Evolutionary conservation across 1,140 invertebrate species (phyloP), one percentile per base, ranked within the genome.

Genomic region (Copidosoma floridanum): DNA sequence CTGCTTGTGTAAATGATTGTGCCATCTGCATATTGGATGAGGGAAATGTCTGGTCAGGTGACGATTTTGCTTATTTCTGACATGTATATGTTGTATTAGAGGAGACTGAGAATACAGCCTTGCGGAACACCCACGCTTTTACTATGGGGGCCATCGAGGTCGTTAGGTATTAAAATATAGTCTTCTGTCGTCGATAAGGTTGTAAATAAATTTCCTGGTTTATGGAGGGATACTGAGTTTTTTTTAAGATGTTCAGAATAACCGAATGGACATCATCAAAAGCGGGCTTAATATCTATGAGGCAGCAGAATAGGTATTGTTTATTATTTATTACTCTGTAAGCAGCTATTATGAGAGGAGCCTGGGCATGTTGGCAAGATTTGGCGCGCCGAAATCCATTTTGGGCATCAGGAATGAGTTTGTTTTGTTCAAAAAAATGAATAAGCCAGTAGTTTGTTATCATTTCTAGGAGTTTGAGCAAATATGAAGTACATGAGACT

Each of bases 11-110:
- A n/a, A n/a, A n/a, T n/a, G n/a, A n/a, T n/a, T n/a, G n/a, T 37
- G 52, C 62, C 64, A 32, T 65, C 64, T 1, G 54, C 60, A 23
- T 57, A 63, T 58, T 18, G 43, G 23, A 23, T 43, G 16, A 2
- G 43, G 18, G 12, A 23, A 8, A 35, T 35, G 14, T 8, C 32
- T 35, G n/a, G n/a, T n/a, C n/a, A n/a, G 6, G 32, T 16, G 8
- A 61, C 20, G 35, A 40, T 12, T 18, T 20, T 29, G 2, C 41
- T 11, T 8, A 63, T 53, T 5, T 59, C 35, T 2, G 37, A 4
- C 2, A 57, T 10, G 41, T 63, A 65, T 2, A 63, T 29, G 21
- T 60, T 63, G 26, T 63, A 65, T 12, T 63, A 37, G 0, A 65
- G 18, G 1, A 60, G 60, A 47, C 55, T 63, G 2, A 65, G 21